Base-by-base conservation (phyloP, 2,888 invertebrate genomes). In the Drosophila merina region DNA sequence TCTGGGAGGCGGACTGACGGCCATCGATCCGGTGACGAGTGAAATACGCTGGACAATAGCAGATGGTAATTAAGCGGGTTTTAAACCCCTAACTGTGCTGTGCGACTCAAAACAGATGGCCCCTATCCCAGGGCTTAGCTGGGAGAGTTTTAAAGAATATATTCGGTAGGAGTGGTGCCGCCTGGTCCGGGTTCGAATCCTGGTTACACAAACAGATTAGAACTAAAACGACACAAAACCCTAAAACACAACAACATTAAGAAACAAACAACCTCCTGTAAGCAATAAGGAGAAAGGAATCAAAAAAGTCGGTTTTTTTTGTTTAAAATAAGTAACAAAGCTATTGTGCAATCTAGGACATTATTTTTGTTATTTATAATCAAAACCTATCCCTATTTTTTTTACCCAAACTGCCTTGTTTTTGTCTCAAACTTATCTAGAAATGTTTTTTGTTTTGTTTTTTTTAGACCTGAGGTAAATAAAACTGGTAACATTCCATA, bases 1-100 rank as follows among this genome's bases (percentile, higher is more conserved):
- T 49, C 93, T 99, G 80, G 97, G 98, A 90, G 99, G 99, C 77
- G 95, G 96, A 74, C 94, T 99, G 89, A 95, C 96, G 77, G 98
- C 97, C n/a, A 94, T 99, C 50, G 96, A 97, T 88, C 96, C 96
- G 78, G 92, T 94, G 76, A 95, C 96, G 57, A 99, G 99, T 66
- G 94, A 95, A 87, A 94, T 97, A 81, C 94, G 95, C 86, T 99
- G 99, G 99, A 95, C 95, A 88, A 94, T 98, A 72, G 95, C 96
- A 92, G 97, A 99, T 93, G 97, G 96, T 96, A 93, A 92, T 74
- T 88, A 91, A 57, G 44, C 45, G 51, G 64, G 40, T 38, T 58
- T 28, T 50, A 36, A 33, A 74, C 66, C 84, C 72, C 62, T 42
- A 40, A 20, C 20, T 20, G 20, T 20, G 20, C 36, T 42, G 62